Evolutionary conservation across 2,888 invertebrate species (phyloP).

Genomic region (Leucoptera coffeella): DNA sequence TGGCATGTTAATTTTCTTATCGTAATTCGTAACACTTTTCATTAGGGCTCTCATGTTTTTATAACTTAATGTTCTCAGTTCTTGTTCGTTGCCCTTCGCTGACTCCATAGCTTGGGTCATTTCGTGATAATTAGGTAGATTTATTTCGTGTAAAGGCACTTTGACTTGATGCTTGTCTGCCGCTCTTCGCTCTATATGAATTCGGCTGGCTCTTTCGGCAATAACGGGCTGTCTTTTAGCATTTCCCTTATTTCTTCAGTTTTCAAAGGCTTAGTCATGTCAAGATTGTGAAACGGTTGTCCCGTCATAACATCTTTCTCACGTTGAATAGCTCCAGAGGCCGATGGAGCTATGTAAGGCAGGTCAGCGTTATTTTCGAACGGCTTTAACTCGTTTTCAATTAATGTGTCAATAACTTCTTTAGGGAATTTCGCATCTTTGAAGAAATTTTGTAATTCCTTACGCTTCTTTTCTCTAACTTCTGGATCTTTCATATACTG

Average conservation of each 20-base stretch:
- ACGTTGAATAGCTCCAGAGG: constrained; percentile 20
- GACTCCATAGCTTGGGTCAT: constrained; percentile 22
- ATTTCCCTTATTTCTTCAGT: constrained; percentile 22
- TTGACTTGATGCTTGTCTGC: constrained; percentile 12
- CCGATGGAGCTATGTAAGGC: constrained; percentile 32
- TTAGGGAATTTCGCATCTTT: constrained; percentile 22
- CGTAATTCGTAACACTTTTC: constrained; percentile 17
- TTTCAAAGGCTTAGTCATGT: constrained; percentile 20
- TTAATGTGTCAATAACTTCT: constrained; percentile 20
- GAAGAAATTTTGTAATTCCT: constrained; percentile 26
- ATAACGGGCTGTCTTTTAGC: constrained; percentile 28
- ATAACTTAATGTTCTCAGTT: constrained; percentile 23
- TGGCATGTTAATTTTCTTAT: constrained; percentile 12
- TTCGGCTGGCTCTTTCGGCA: constrained; percentile 33
- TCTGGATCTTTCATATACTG: constrained; percentile 12
- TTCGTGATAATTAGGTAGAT: constrained; percentile 16
- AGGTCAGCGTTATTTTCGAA: constrained; percentile 11
- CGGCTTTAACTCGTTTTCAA: constrained; percentile 33
- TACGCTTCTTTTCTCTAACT: constrained; percentile 20
- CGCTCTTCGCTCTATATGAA: constrained; percentile 22
- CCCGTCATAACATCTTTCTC: constrained; percentile 43
- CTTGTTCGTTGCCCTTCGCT: constrained; percentile 17
- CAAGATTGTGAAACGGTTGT: constrained; percentile 29
- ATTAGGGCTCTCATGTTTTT: constrained; percentile 28
- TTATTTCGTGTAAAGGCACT: constrained; percentile 22